Evolutionary conservation across 2,113 vertebrate species (phyloP), one percentile per base, ranked within the genome.

Genomic region (Ptilonorhynchus violaceus): DNA sequence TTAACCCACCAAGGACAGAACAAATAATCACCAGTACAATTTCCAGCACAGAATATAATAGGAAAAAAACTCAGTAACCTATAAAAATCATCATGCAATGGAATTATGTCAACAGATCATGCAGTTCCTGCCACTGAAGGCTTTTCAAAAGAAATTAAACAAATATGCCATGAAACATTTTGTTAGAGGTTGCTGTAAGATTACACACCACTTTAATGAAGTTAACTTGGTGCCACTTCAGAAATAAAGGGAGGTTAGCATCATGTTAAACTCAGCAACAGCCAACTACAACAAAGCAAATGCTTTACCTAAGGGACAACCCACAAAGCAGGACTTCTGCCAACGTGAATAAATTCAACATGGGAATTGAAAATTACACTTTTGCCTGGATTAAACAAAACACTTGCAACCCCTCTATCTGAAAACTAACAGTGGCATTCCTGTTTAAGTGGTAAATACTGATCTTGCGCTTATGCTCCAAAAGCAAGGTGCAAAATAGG

Each of bases 311-410:
- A 21, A 58, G 44, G 5, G 47, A 31, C 39, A 53, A 64, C 13
- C n/a, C 62, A 72, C 24, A 73, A 35, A 83, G 53, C 27, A 41
- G 20, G 22, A 47, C 27, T 69, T 62, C 18, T 44, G 13, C 37
- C 0, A 0, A 58, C 0, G 0, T 17, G 16, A 84, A 68, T 52
- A 50, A 83, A 86, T 33, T 33, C 12, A 42, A 62, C 8, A 23
- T 0, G 2, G 10, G 35, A 83, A 44, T 1, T 24, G 10, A 91
- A 92, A 83, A 63, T 18, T 13, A 42, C 21, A 49, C 1, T 49
- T 95, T 39, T 53, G 27, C 31, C 20, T 25, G 28, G 19, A 77
- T 46, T 73, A 58, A 62, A 37, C n/a, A 72, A 33, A 79, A 37
- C 23, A 55, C 3, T 41, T 13, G 7, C 6, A 78, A 55, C 15